phyloP scores from a whole-genome alignment of 2,113 vertebrate genomes.

The Condylura cristata region DNA sequence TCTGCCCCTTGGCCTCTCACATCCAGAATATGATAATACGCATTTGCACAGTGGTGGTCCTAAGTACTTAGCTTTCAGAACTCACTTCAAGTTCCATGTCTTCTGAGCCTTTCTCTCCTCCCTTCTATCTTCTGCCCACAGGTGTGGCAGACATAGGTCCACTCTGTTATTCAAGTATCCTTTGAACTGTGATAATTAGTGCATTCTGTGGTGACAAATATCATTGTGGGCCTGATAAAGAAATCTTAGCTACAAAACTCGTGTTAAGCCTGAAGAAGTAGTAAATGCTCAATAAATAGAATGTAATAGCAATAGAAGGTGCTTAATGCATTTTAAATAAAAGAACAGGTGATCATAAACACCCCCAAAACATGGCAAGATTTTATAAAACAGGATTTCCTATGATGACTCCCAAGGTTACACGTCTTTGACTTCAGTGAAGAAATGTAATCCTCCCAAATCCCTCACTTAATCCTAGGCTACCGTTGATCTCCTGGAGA shows the following conservation, averaged over 20 bases:
- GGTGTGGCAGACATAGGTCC: rapidly evolving
- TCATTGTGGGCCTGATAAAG: not conserved
- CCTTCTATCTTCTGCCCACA: not conserved
- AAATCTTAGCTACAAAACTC: not conserved
- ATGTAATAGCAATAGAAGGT: not conserved
- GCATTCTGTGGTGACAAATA: not conserved
- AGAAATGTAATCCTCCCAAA: constrained; percentile 3
- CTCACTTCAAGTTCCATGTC: not conserved
- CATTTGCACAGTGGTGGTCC: not conserved
- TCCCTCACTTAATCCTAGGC: not conserved
- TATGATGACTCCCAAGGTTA: not conserved
- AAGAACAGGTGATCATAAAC: constrained; percentile 27
- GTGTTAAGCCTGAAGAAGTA: not conserved
- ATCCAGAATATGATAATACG: not conserved
- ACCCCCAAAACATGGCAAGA: not conserved
- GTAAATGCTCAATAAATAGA: not conserved
- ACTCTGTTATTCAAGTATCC: not conserved
- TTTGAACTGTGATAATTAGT: no score
- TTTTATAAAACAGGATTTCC: not conserved
- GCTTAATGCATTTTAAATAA: not conserved
- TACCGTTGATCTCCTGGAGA: not conserved
- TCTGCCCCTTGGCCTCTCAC: not conserved
- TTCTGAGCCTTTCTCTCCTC: not conserved
- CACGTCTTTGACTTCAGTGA: not conserved
- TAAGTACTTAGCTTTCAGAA: not conserved